Conservation (phyloP, 2,888 invertebrate genomes). For the Sphecodes monilicornis region DNA sequence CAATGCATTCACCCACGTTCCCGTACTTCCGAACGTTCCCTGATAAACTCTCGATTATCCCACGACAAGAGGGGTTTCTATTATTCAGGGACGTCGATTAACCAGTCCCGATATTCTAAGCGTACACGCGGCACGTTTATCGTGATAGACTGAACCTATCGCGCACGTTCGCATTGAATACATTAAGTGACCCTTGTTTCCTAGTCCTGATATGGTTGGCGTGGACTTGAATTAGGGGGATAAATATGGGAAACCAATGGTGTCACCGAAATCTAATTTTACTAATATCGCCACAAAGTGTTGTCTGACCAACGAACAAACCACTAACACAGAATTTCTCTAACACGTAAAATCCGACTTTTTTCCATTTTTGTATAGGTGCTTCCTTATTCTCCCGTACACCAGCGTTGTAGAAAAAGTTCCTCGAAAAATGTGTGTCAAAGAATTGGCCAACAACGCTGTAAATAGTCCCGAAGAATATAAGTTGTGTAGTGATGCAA, state of each 20-base stretch:
- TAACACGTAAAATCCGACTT: too few species aligned
- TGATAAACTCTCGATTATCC: slow-evolving; percentile 33
- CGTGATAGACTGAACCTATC: neutral
- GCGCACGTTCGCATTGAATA: slow-evolving; percentile 12
- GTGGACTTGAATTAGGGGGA: neutral
- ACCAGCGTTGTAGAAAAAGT: too few species aligned
- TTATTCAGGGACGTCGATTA: slow-evolving; percentile 47
- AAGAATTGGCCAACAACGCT: too few species aligned
- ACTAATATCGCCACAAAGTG: neutral
- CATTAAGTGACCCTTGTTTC: slow-evolving; percentile 1
- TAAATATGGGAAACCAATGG: neutral
- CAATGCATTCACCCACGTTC: slow-evolving; percentile 13
- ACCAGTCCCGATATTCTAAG: slow-evolving; percentile 10
- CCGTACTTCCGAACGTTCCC: slow-evolving; percentile 21
- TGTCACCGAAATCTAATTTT: neutral
- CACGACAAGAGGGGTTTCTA: slow-evolving; percentile 4
- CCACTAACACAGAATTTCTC: neutral
- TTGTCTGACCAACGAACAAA: neutral
- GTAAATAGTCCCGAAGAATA: too few species aligned
- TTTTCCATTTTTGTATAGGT: too few species aligned
- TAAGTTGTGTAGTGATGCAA: too few species aligned
- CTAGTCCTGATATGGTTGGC: neutral
- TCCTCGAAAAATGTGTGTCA: too few species aligned
- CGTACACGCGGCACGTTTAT: slow-evolving; percentile 22
- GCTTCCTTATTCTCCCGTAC: too few species aligned